These are phyloP conservation scores for Lutraria rhynchaena DNA, from an alignment of 1,140 invertebrate genomes.

Conservation along the genomic window DNA sequence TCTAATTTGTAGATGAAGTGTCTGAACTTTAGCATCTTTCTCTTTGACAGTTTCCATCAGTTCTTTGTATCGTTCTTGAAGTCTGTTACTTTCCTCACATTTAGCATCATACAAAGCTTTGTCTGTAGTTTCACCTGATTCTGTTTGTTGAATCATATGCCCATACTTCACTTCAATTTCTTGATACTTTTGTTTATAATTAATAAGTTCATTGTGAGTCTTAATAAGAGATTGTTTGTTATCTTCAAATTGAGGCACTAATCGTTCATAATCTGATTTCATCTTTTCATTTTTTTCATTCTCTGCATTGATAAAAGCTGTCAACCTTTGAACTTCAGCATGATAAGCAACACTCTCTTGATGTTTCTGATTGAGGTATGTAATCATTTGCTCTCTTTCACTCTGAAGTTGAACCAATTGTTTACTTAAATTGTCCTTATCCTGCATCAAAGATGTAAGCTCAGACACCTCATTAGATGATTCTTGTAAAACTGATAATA, in stretches of 20 bases:
- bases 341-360: constrained; percentile 92
- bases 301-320: constrained; percentile 75
- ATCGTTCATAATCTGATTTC: constrained; percentile 78
- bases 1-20: constrained; percentile 68
- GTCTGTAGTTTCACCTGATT: constrained; percentile 72
- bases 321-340: constrained; percentile 90
- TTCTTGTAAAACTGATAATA: constrained; percentile 81
- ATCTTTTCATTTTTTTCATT: constrained; percentile 78
- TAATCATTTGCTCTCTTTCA: constrained; percentile 90
- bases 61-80: constrained; percentile 69
- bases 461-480: constrained; percentile 69
- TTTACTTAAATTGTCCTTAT: constrained; percentile 80
- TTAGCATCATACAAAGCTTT: constrained; percentile 71
- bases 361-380: constrained; percentile 90
- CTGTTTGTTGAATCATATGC: constrained; percentile 74
- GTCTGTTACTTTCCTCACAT: constrained; percentile 69
- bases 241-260: constrained; percentile 80
- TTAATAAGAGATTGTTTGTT: constrained; percentile 83
- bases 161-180: constrained; percentile 82
- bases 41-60: constrained; percentile 65
- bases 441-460: constrained; percentile 76
- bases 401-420: constrained; percentile 78
- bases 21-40: constrained; percentile 71
- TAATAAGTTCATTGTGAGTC: constrained; percentile 84
- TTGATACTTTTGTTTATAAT: constrained; percentile 82